A percentile compares a stretch with the other conserved stretches of the same genome.
Evolutionary conservation across 2,113 vertebrate genomes (phyloP).

Genomic region (Carollia perspicillata): DNA sequence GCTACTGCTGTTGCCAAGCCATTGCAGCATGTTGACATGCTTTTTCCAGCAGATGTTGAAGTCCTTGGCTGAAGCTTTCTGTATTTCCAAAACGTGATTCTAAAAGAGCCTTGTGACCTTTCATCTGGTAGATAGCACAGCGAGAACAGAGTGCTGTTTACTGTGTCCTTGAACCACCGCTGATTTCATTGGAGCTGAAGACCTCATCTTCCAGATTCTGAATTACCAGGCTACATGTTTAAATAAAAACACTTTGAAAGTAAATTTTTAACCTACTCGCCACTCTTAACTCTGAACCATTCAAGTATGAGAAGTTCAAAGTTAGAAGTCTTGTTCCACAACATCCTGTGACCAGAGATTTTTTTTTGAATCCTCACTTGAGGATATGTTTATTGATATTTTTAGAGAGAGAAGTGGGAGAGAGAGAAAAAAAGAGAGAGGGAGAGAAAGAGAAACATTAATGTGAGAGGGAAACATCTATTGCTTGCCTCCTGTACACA

Average conservation of each 20-base stretch:
- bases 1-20: not conserved
- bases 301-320: not conserved
- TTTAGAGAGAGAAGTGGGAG: too few species aligned
- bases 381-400: too few species aligned
- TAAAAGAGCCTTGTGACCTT: not conserved
- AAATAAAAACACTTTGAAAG: not conserved
- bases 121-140: not conserved
- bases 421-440: too few species aligned
- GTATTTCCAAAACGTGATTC: not conserved
- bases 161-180: not conserved
- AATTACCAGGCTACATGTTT: not conserved
- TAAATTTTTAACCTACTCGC: not conserved
- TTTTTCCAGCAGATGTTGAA: constrained; percentile 34
- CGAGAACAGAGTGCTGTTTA: not conserved
- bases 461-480: too few species aligned
- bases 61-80: not conserved
- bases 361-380: not conserved
- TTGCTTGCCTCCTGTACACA: too few species aligned
- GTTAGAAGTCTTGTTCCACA: not conserved
- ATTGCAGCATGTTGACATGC: not conserved
- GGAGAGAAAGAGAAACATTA: too few species aligned
- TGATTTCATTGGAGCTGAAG: not conserved
- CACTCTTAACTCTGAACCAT: not conserved
- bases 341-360: not conserved
- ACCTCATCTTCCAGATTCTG: not conserved